phyloP scores from a whole-genome alignment of 2,888 invertebrate genomes.

The Machimus atricapillus region DNA sequence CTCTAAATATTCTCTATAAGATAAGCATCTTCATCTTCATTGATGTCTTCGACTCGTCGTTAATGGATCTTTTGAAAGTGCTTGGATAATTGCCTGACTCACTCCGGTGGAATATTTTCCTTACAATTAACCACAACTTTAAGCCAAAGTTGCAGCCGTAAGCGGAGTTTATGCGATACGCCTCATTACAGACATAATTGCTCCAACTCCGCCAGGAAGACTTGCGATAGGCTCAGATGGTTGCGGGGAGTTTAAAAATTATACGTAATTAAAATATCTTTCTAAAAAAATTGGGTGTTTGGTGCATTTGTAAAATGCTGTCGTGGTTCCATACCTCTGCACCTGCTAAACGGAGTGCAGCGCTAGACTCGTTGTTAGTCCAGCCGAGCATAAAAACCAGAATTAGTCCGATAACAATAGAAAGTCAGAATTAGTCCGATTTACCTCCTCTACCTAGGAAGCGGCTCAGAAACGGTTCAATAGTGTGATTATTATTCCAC shows the following conservation, averaged over 20 bases:
- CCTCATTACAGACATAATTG: constrained; percentile 9
- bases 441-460: not conserved
- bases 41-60: not conserved
- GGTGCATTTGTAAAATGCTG: not conserved
- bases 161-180: not conserved
- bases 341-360: not conserved
- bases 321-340: not conserved
- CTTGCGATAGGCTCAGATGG: not conserved
- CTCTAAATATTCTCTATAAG: not conserved
- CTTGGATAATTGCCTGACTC: not conserved
- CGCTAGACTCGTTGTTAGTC: not conserved
- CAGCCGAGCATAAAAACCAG: not conserved
- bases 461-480: not conserved
- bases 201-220: not conserved
- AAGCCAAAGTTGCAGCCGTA: not conserved
- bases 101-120: not conserved
- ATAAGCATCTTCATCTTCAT: not conserved
- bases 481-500: not conserved
- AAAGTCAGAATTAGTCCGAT: not conserved
- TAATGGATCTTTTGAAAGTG: not conserved
- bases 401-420: not conserved
- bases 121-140: not conserved
- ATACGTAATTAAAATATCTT: not conserved
- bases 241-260: not conserved
- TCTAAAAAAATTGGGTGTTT: not conserved